These are phyloP conservation scores for Scopus umbretta DNA, from an alignment of 2,113 vertebrate species.

Conservation along the genomic window DNA sequence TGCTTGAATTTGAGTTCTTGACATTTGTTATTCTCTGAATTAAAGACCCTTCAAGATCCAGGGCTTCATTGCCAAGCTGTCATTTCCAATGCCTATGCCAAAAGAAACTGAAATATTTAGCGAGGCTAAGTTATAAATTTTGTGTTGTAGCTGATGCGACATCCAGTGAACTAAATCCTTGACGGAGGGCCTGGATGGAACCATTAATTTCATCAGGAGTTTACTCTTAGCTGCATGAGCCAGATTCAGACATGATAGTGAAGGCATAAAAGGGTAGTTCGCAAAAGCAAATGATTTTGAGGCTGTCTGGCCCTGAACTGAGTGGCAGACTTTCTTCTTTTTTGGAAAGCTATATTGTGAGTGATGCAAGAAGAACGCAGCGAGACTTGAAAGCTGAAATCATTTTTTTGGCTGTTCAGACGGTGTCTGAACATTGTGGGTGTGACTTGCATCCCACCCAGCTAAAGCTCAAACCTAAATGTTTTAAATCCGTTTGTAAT, in stretches of 20 bases:
- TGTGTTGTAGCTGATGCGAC: neutral
- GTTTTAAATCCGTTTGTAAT: neutral
- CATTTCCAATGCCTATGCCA: neutral
- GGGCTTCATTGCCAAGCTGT: neutral
- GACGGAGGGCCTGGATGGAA: neutral
- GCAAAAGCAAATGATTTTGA: neutral
- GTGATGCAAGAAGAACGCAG: neutral
- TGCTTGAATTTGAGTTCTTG: neutral
- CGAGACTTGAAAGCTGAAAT: neutral
- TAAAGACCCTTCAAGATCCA: neutral
- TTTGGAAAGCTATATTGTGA: neutral
- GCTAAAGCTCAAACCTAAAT: neutral
- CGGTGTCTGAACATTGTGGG: neutral
- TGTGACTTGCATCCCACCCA: neutral
- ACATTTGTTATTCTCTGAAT: slow-evolving; percentile 2
- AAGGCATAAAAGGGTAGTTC: neutral
- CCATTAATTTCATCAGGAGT: neutral
- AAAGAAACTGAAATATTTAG: neutral
- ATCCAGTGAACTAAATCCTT: neutral
- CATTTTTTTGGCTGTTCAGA: neutral
- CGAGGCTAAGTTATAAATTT: neutral
- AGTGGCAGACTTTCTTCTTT: neutral
- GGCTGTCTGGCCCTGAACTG: neutral
- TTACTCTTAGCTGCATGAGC: neutral
- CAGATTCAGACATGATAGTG: neutral